Percentiles rank a stretch among this genome's conserved stretches.
Conservation (phyloP, 1,140 invertebrate species). For the Euschistus heros region DNA sequence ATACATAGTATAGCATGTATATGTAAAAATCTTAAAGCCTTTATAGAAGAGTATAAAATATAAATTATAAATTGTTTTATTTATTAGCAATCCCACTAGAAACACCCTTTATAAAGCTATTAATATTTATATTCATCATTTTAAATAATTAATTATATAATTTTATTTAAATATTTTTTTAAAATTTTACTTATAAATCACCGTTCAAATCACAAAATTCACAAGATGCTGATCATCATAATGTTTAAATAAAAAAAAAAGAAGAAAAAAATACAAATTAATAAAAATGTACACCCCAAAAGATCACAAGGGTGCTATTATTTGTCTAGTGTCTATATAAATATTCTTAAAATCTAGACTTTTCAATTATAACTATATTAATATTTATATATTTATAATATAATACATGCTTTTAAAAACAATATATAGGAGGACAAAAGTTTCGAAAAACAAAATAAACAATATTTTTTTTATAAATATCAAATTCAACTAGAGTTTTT, state of each 20-base stretch:
- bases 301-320: conserved; percentile 14
- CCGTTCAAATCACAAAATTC: conserved; percentile 9
- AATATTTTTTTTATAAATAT: conserved; percentile 14
- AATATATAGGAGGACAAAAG: conserved; percentile 5
- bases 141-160: conserved; percentile 7
- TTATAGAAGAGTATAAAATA: conserved; percentile 16
- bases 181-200: conserved; percentile 6
- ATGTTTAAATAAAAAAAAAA: conserved; percentile 15
- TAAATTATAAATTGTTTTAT: conserved; percentile 12
- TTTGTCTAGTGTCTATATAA: conserved; percentile 8
- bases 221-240: conserved; percentile 11
- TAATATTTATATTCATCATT: not conserved
- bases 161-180: not conserved
- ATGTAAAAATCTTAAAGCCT: conserved; percentile 5
- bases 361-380: conserved; percentile 15
- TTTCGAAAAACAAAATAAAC: conserved; percentile 21
- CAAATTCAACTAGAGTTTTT: conserved; percentile 25
- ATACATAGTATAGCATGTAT: conserved; percentile 3
- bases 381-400: conserved; percentile 23
- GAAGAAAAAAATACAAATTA: conserved; percentile 12
- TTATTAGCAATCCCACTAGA: conserved; percentile 13
- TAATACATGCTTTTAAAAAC: conserved; percentile 24
- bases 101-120: conserved; percentile 7
- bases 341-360: conserved; percentile 11
- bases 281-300: conserved; percentile 16